phyloP scores from a whole-genome alignment of 1,140 invertebrate genomes.

The Drosophila kepulauana region DNA sequence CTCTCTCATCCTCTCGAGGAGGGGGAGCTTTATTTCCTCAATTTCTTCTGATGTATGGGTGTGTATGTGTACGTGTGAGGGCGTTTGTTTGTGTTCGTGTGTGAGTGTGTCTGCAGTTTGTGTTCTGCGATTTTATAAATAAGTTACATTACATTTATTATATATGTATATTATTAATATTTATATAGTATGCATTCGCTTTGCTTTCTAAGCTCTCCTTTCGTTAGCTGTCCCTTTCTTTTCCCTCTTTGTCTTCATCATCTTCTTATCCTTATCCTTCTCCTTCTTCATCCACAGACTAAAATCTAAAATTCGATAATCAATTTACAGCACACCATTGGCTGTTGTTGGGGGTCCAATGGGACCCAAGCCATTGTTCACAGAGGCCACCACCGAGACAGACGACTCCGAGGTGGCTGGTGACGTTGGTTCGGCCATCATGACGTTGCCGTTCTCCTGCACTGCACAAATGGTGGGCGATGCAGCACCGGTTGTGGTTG shows the following conservation, averaged over 20 bases:
- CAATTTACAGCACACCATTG: constrained; percentile 79
- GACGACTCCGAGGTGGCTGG: constrained; percentile 69
- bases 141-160: constrained; percentile 77
- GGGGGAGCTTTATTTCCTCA: not conserved
- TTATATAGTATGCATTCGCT: constrained; percentile 70
- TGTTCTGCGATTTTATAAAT: constrained; percentile 60
- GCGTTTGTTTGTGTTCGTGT: not conserved
- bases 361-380: constrained; percentile 72
- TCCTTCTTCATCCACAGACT: constrained; percentile 22
- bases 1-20: not conserved
- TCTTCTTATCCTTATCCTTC: constrained; percentile 4
- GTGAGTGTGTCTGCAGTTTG: constrained; percentile 44
- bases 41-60: not conserved
- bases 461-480: constrained; percentile 64
- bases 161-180: constrained; percentile 51
- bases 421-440: constrained; percentile 69
- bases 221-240: constrained; percentile 24
- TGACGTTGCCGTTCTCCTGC: constrained; percentile 74
- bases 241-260: constrained; percentile 1
- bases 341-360: constrained; percentile 81
- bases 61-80: constrained; percentile 20
- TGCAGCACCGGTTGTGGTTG: constrained; percentile 64
- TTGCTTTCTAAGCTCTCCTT: constrained; percentile 30
- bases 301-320: constrained; percentile 53
- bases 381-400: constrained; percentile 54